A percentile compares a stretch with the other conserved stretches of the same genome.
Evolutionary conservation across 53 echinoderm and acorn worm species (phyloP).

Genomic region (Zoroaster sp.): DNA sequence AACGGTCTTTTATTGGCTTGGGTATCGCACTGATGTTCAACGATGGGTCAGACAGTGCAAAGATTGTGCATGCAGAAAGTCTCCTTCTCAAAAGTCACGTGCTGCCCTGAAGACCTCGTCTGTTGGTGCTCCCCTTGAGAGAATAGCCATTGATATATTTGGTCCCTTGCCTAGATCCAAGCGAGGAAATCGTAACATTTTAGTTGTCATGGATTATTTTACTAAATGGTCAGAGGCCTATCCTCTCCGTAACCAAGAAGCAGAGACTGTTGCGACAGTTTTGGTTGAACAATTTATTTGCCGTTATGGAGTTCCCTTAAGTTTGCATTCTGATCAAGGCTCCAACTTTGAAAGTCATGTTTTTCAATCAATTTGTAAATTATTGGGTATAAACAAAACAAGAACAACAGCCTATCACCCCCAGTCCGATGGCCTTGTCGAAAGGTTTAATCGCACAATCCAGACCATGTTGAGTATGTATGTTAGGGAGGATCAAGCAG

Average conservation of each 20-base stretch:
- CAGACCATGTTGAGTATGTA: slow-evolving; percentile 42
- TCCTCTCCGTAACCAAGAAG: slow-evolving; percentile 34
- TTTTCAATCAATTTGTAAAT: slow-evolving; percentile 9
- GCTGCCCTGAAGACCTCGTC: not conserved
- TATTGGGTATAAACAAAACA: slow-evolving; percentile 51
- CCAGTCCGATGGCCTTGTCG: slow-evolving; percentile 40
- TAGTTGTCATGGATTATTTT: slow-evolving; percentile 53
- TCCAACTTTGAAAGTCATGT: slow-evolving; percentile 41
- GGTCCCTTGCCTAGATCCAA: slow-evolving; percentile 41
- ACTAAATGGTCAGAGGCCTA: slow-evolving; percentile 65
- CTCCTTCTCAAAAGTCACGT: not conserved
- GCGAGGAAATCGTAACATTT: slow-evolving; percentile 15
- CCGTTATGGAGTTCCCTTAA: too few relatives aligned
- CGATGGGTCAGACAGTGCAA: not conserved
- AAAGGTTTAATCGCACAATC: slow-evolving; percentile 38
- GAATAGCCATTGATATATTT: slow-evolving; percentile 39
- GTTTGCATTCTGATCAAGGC: slow-evolving; percentile 61
- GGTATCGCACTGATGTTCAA: not conserved
- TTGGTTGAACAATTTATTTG: slow-evolving; percentile 50
- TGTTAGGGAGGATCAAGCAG: slow-evolving; percentile 30
- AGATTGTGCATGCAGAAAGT: not conserved
- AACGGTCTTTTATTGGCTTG: slow-evolving; percentile 30
- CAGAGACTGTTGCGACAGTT: slow-evolving; percentile 42
- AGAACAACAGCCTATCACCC: slow-evolving; percentile 37
- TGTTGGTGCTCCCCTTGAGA: slow-evolving; percentile 43